Base-by-base conservation (phyloP, 2,113 vertebrate genomes). In the Irena cyanogastra region DNA sequence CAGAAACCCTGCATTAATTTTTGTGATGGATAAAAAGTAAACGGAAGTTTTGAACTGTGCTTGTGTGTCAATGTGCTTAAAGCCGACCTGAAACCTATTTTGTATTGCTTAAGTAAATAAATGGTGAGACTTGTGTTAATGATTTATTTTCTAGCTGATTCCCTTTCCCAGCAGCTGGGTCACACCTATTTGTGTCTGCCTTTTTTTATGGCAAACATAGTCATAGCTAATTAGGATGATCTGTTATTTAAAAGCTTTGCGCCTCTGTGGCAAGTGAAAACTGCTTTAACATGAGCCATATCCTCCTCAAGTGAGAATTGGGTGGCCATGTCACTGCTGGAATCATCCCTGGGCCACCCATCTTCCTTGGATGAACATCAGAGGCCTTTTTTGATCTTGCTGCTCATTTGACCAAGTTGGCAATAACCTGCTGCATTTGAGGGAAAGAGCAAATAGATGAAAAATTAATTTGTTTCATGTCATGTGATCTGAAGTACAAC, bases 271-370 rank as follows among this genome's bases (percentile, higher is more conserved):
- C 64, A 49, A 37, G 22, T 57, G 70, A 80, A 61, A 90, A 72
- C 12, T 45, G 4, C 22, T 88, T 83, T 56, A 72, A 28, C 3
- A 2, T 20, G 47, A 77, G 31, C 30, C 13, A 6, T 8, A 5
- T 37, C 42, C 8, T 80, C 35, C 42, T 78, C 64, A 47, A 61
- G 26, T 60, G 42, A 33, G 31, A 86, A 42, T 2, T 72, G 28
- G 4, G 22, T 3, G 10, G 57, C 41, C 8, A 1, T 2, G 3
- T 47, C 35, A 22, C 21, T 19, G 0, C 13, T 31, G 31, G 10
- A 52, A 41, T 87, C 7, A 19, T 41, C 23, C 37, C 45, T 79
- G 78, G 3, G 20, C 5, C 2, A 4, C 11, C 56, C 19, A 2
- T 19, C 14, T 30, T 75, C 30, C 39, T 41, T 64, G 52, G 50